phyloP scores from a whole-genome alignment of 64 coral and sea anemone species.

The Pocillopora damicornis region DNA sequence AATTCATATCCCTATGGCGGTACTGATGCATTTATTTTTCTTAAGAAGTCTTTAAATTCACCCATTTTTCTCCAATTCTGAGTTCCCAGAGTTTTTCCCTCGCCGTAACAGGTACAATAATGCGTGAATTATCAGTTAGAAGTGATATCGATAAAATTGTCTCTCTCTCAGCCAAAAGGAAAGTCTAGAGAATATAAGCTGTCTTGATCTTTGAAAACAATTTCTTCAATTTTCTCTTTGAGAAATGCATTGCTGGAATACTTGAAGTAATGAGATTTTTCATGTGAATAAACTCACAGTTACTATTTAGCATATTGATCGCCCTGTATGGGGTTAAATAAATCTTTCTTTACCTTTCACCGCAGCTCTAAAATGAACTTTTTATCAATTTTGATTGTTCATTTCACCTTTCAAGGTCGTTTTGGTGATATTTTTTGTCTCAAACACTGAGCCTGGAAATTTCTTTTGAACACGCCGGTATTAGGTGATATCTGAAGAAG shows the following conservation, averaged over 20 bases:
- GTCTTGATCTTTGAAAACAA: background rate
- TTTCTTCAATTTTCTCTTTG: background rate
- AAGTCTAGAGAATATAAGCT: background rate
- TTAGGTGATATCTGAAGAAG: background rate
- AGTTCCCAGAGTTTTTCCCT: background rate
- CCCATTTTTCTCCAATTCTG: background rate
- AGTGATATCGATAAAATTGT: background rate
- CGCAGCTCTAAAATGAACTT: background rate
- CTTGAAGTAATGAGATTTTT: background rate
- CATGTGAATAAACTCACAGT: background rate
- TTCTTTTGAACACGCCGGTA: background rate
- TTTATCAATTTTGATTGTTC: background rate
- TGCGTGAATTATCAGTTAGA: no score
- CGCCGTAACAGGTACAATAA: no score
- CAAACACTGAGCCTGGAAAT: no score
- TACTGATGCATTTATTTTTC: background rate
- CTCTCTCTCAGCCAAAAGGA: background rate
- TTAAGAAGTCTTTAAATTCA: background rate
- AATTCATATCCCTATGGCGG: background rate
- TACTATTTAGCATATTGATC: background rate
- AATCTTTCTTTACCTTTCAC: background rate
- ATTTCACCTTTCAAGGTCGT: background rate
- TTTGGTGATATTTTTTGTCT: background rate
- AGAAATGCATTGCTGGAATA: background rate
- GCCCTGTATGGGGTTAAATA: background rate